These are phyloP conservation scores for Hippoglossus stenolepis DNA, from an alignment of 2,113 vertebrate species.

Conservation along the genomic window DNA sequence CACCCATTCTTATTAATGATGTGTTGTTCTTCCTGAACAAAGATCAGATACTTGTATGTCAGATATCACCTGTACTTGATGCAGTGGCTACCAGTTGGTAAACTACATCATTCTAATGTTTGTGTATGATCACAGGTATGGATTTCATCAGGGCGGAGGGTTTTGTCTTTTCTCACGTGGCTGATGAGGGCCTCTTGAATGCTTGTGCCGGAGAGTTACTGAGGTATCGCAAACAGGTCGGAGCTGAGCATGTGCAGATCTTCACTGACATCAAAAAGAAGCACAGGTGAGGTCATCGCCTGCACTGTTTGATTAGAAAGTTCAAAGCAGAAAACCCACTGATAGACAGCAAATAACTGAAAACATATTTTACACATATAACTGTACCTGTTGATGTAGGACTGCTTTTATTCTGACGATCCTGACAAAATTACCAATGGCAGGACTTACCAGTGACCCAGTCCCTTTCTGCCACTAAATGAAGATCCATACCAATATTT, in stretches of 20 bases:
- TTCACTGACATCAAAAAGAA: conserved; percentile 95
- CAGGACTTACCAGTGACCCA: too few relatives aligned
- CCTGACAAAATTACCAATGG: too few relatives aligned
- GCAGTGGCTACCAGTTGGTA: background rate
- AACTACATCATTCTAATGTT: background rate
- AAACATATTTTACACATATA: background rate
- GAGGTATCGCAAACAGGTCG: conserved; percentile 85
- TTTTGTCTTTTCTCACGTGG: conserved; percentile 87
- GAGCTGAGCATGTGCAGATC: conserved; percentile 87
- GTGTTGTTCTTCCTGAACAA: background rate
- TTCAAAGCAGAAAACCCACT: background rate
- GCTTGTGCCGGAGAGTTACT: conserved; percentile 86
- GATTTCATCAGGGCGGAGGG: conserved; percentile 88
- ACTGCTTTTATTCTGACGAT: too few relatives aligned
- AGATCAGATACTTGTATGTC: background rate
- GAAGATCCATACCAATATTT: too few relatives aligned
- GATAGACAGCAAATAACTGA: background rate
- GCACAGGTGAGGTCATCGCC: conserved; percentile 83
- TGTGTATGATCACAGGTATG: conserved; percentile 72
- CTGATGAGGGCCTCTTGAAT: conserved; percentile 87
- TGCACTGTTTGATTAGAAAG: background rate
- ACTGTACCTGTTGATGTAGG: background rate
- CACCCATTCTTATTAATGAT: background rate
- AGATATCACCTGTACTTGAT: background rate
- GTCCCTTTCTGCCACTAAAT: too few relatives aligned